Evolutionary conservation across 2,888 invertebrate species (phyloP), one percentile per base, ranked within the genome.

Genomic region (Parnassius smintheus): DNA sequence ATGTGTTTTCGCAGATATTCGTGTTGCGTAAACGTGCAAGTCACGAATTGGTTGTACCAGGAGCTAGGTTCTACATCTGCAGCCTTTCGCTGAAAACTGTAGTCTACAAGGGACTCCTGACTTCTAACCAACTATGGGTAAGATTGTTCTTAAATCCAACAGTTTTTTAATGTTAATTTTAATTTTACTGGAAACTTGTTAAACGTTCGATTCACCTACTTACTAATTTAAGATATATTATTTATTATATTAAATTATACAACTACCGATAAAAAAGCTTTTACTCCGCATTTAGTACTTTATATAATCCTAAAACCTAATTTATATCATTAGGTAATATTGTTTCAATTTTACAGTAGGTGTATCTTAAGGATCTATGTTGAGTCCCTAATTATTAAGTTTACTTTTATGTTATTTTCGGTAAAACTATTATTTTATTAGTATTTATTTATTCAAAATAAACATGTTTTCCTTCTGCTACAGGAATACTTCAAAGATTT

Each of bases 101-200:
- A 66, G 98, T 99, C 45, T 99, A 99, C 93, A 99, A 99, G 93
- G 99, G 99, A 49, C 96, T 99, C 81, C 94, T 99, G 73, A 98
- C 98, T 45, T 98, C 99, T 0, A 96, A 97, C 81, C 99, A 99
- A 86, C 89, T 98, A 81, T 97, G 96, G 96, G 93, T 94, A 50
- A 81, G 81, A 66, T 41, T 51, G 9, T 48, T 42, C 8, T 42
- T 12, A 35, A 48, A 48, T n/a, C 1, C n/a, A 48, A n/a, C 46
- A 35, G 0, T 7, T 7, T 46, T 46, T 11, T 12, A 12, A 12
- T 46, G n/a, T n/a, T 46, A 12, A 11, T 46, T 46, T 46, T 12
- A n/a, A 12, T 11, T 9, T 44, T 2, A 11, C 44, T 44, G 44
- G 11, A 44, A 44, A 44, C 44, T 35, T 7, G 7, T 35, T 35